Evolutionary conservation across 2,113 vertebrate species (phyloP).

Genomic region (Morone saxatilis): DNA sequence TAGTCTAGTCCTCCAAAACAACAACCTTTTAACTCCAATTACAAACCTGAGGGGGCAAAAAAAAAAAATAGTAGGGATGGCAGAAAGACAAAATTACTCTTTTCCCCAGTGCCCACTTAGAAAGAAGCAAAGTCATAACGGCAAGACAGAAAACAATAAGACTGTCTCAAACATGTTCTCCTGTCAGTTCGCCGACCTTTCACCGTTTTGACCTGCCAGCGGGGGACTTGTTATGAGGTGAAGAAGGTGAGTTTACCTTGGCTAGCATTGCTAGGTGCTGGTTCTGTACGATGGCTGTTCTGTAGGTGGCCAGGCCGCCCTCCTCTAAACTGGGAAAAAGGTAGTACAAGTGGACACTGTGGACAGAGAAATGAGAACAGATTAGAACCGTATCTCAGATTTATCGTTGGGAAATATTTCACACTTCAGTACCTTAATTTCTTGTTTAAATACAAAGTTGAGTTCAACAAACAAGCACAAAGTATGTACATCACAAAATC

Average conservation of each 20-base stretch:
- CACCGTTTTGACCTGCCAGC: slow-evolving; percentile 23
- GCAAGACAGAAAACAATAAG: slow-evolving; percentile 58
- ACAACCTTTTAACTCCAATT: slow-evolving; percentile 81
- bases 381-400: background rate
- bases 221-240: background rate
- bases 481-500: background rate
- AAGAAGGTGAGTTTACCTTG: slow-evolving; percentile 86
- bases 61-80: slow-evolving; percentile 31
- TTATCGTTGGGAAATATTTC: background rate
- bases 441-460: no score
- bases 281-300: slow-evolving; percentile 98
- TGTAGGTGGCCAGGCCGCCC: slow-evolving; percentile 96
- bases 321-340: slow-evolving; percentile 97
- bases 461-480: no score
- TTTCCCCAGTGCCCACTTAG: slow-evolving; percentile 58
- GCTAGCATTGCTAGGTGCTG: slow-evolving; percentile 98
- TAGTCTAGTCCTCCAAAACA: slow-evolving; percentile 65
- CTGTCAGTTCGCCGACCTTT: slow-evolving; percentile 37
- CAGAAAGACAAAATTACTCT: slow-evolving; percentile 62
- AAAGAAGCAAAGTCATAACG: slow-evolving; percentile 46
- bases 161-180: slow-evolving; percentile 30
- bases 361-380: slow-evolving; percentile 25
- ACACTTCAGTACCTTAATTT: no score
- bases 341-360: slow-evolving; percentile 97
- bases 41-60: slow-evolving; percentile 60